phyloP scores from a whole-genome alignment of 64 coral and sea anemone genomes.

The Cladopsammia gracilis region DNA sequence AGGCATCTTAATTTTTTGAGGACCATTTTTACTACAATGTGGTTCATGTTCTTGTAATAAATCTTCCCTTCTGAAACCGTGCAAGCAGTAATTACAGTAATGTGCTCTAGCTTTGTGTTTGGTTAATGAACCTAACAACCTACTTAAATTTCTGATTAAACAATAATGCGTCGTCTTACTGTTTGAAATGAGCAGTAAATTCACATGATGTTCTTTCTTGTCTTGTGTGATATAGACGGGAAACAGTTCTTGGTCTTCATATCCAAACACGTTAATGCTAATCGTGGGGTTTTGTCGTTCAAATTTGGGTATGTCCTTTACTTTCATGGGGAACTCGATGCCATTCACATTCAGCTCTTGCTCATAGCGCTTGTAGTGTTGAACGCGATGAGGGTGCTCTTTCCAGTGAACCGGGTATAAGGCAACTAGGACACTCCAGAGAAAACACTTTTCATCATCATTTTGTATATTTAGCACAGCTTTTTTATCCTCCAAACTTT shows the following conservation, averaged over 20 bases:
- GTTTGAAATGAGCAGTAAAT: slow-evolving; percentile 47
- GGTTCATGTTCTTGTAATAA: too few species aligned
- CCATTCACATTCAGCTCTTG: slow-evolving; percentile 55
- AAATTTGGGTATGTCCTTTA: slow-evolving; percentile 63
- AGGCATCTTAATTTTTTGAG: too few species aligned
- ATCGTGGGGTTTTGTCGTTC: slow-evolving; percentile 59
- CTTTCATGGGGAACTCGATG: slow-evolving; percentile 36
- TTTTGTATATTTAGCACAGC: slow-evolving; percentile 61
- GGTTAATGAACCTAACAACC: background rate
- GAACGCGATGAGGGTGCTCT: background rate
- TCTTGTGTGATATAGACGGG: slow-evolving; percentile 54
- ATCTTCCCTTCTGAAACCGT: too few species aligned
- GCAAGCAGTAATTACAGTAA: too few species aligned
- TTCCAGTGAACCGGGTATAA: slow-evolving; percentile 18
- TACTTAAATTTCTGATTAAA: slow-evolving; percentile 44
- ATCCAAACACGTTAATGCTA: slow-evolving; percentile 39
- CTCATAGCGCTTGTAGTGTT: slow-evolving; percentile 30
- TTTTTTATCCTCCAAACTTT: slow-evolving; percentile 35
- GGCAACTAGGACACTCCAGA: slow-evolving; percentile 49
- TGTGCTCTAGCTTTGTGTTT: too few species aligned
- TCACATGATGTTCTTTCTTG: background rate
- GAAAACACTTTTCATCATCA: slow-evolving; percentile 69
- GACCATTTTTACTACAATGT: too few species aligned
- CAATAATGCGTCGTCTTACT: slow-evolving; percentile 19
- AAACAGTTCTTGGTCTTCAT: slow-evolving; percentile 7